Evolutionary conservation across 2,797 vertebrate genomes (phyloP), one percentile per base, ranked within the genome.

Genomic region (Calcarius lapponicus): DNA sequence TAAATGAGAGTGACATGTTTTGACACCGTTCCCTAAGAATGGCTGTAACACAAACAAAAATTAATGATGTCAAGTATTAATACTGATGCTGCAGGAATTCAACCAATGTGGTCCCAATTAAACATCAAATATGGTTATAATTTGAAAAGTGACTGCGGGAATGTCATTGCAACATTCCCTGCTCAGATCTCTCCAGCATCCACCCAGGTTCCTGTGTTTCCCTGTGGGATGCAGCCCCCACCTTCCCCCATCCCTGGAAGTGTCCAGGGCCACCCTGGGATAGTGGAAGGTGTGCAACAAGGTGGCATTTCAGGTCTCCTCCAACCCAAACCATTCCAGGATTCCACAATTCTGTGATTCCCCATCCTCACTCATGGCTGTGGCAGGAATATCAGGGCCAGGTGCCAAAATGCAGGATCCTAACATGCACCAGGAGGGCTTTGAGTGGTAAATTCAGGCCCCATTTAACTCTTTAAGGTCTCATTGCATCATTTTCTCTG

Each of bases 81-180:
- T 26, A 42, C 54, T 22, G 54, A 80, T 86, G 86, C 93, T 54
- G 80, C 88, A 50, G 42, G 88, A 92, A 94, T 88, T 50, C 84
- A 20, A 50, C 78, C 88, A 92, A 89, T 54, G 80, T 87, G 95
- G 92, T 87, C 84, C 84, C 78, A 91, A 90, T 91, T 89, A 92
- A 66, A 19, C 31, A 93, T 53, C 62, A 71, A 93, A 66, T 16
- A 36, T 7, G 74, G 90, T 64, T 89, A 13, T 9, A 45, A 84
- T 82, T 48, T 89, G 83, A 87, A 53, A 86, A 93, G 78, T 2
- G 51, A 56, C 67, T 53, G 51, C 1, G 1, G 80, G 78, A 73
- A 89, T 25, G 45, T 54, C 62, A 36, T 3, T 34, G 62, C 2
- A 0, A 75, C 58, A 38, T 82, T 72, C 70, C 71, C 86, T 25